phyloP scores from a whole-genome alignment of 2,113 vertebrate genomes.

The Calonectris borealis region DNA sequence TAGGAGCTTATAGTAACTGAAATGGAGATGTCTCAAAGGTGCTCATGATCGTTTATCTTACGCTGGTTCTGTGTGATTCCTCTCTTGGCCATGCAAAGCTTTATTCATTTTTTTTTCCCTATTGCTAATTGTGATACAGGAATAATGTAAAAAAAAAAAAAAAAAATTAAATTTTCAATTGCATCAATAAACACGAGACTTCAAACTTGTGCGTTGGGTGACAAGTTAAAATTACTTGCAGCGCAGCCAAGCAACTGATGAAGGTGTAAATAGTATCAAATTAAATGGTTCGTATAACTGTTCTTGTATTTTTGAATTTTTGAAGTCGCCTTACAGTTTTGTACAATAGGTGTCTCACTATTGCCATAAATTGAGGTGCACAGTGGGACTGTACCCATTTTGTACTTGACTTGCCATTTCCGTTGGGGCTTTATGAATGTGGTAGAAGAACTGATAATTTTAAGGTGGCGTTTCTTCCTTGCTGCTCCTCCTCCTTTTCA shows the following conservation, averaged over 20 bases:
- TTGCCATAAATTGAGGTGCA: conserved; percentile 5
- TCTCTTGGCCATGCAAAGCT: neutral
- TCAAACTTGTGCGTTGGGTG: neutral
- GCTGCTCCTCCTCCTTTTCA: neutral
- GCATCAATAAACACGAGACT: neutral
- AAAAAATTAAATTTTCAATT: neutral
- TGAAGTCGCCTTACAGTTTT: conserved; percentile 5
- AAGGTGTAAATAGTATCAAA: neutral
- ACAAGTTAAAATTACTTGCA: neutral
- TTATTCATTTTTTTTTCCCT: neutral
- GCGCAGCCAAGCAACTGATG: neutral
- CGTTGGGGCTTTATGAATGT: neutral
- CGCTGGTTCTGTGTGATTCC: neutral
- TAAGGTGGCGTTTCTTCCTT: neutral
- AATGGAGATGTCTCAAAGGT: neutral
- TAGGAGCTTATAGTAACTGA: neutral
- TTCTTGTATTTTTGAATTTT: neutral
- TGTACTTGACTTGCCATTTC: neutral
- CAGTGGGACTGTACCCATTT: neutral
- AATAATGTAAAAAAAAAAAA: neutral
- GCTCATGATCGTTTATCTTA: accelerated
- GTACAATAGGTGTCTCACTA: conserved; percentile 64
- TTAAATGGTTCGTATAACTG: neutral
- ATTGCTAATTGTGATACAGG: neutral
- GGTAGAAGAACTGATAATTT: neutral